These are phyloP conservation scores for Tipula unca DNA, from an alignment of 2,888 invertebrate genomes.

Conservation along the genomic window DNA sequence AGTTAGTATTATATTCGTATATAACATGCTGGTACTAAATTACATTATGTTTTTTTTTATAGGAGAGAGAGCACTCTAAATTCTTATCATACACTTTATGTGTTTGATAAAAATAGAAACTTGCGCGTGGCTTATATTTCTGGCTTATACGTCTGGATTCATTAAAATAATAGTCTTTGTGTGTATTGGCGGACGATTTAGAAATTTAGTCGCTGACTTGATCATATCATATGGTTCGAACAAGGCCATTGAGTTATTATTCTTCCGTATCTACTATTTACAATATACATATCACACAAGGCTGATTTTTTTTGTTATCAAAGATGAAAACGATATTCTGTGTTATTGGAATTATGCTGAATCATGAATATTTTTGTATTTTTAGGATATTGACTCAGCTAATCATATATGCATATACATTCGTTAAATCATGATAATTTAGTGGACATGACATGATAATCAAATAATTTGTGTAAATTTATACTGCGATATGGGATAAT, in stretches of 20 bases:
- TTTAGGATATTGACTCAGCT: neutral
- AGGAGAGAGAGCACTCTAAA: neutral
- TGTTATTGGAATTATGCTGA: neutral
- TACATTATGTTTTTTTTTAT: neutral
- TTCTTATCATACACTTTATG: neutral
- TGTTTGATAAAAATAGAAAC: neutral
- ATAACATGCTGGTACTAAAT: neutral
- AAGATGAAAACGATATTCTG: neutral
- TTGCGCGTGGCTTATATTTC: neutral
- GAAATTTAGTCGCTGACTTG: neutral
- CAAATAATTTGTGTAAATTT: neutral
- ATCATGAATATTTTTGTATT: neutral
- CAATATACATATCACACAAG: neutral
- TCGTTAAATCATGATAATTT: neutral
- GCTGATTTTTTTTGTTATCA: neutral
- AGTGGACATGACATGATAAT: neutral
- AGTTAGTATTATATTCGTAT: neutral
- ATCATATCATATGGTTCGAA: neutral
- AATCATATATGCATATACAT: neutral
- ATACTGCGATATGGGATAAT: neutral
- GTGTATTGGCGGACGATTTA: neutral
- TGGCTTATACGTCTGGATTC: neutral
- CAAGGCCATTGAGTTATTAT: neutral
- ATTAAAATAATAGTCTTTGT: neutral
- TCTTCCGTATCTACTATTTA: neutral